These are phyloP conservation scores for Silvanus unidentatus DNA, from an alignment of 2,888 invertebrate species.

Conservation along the genomic window DNA sequence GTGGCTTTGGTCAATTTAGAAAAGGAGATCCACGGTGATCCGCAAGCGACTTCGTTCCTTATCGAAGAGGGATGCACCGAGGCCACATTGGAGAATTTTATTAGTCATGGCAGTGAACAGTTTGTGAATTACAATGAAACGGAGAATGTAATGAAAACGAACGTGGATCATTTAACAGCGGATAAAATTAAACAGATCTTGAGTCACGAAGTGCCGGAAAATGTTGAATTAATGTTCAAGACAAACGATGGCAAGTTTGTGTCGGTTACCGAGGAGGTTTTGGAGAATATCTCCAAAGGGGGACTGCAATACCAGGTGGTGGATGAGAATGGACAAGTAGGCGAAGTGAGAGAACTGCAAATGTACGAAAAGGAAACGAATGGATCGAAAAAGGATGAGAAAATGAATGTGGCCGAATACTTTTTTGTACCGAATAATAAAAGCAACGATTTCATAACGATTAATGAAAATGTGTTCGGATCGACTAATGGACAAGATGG, in stretches of 20 bases:
- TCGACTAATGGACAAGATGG: not conserved
- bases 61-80: conserved; percentile 43
- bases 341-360: conserved; percentile 38
- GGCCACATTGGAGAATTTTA: conserved; percentile 44
- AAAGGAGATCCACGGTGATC: conserved; percentile 42
- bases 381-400: conserved; percentile 17
- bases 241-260: conserved; percentile 60
- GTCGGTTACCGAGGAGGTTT: conserved; percentile 58
- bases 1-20: conserved; percentile 45
- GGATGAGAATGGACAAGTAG: conserved; percentile 40
- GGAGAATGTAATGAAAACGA: not conserved
- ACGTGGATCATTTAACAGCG: conserved; percentile 26
- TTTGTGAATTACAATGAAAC: not conserved
- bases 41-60: conserved; percentile 39
- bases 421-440: not conserved
- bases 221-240: conserved; percentile 56
- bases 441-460: not conserved
- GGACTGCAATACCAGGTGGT: conserved; percentile 41
- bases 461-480: not conserved
- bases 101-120: conserved; percentile 27
- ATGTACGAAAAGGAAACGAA: conserved; percentile 18
- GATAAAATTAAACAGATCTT: conserved; percentile 39
- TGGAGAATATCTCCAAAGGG: conserved; percentile 41
- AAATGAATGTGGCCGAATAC: conserved; percentile 1
- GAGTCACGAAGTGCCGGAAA: conserved; percentile 41